Percentiles rank a stretch among this genome's conserved stretches.
Evolutionary conservation across 2,888 invertebrate species (phyloP).

Genomic region (Campaea margaritaria): DNA sequence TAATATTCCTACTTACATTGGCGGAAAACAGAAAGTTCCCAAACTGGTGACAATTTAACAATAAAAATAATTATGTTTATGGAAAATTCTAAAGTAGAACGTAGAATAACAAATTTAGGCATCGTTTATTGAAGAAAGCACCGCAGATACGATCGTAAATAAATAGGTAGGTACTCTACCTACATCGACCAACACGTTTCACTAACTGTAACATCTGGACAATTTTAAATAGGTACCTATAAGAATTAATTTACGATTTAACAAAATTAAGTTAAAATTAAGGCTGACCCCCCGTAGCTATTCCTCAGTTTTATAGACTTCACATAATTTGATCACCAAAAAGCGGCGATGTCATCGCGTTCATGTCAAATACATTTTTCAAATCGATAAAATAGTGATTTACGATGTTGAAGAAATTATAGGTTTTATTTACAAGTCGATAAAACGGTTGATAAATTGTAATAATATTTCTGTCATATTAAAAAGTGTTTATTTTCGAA

Average conservation of each 20-base stretch:
- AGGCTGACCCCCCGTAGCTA: conserved; percentile 38
- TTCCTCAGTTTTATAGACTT: conserved; percentile 36
- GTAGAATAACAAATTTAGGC: too few relatives aligned
- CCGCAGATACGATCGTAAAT: too few relatives aligned
- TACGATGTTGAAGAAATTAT: conserved; percentile 30
- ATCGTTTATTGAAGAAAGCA: too few relatives aligned
- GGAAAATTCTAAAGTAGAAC: too few relatives aligned
- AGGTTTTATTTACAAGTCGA: conserved; percentile 21
- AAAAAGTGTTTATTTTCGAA: background rate
- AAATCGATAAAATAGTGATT: conserved; percentile 54
- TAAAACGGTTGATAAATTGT: conserved; percentile 18
- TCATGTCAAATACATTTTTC: conserved; percentile 55
- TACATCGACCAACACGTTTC: background rate
- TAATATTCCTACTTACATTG: too few relatives aligned
- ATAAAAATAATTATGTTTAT: too few relatives aligned
- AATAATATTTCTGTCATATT: background rate
- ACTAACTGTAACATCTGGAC: conserved; percentile 2
- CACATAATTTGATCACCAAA: conserved; percentile 38
- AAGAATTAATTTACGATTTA: conserved; percentile 25
- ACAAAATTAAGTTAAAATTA: conserved; percentile 26
- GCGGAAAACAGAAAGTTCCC: too few relatives aligned
- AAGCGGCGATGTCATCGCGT: conserved; percentile 28
- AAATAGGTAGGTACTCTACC: too few relatives aligned
- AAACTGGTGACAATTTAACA: too few relatives aligned
- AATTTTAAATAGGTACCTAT: conserved; percentile 9